These are phyloP conservation scores for Oenanthe melanoleuca DNA, from an alignment of 2,113 vertebrate species.

Conservation along the genomic window DNA sequence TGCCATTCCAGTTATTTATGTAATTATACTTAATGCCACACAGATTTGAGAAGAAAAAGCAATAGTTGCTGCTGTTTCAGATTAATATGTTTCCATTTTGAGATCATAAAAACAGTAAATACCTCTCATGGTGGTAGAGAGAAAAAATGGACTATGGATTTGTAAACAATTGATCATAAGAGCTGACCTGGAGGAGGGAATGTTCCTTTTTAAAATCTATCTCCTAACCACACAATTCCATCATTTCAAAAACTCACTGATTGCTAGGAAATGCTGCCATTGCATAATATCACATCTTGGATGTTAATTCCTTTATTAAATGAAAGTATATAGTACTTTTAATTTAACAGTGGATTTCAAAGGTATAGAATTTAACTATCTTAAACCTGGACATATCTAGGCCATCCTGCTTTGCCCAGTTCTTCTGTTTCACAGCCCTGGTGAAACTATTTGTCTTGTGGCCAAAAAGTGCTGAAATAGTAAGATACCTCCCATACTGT, in stretches of 20 bases:
- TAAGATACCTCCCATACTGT: neutral
- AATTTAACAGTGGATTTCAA: neutral
- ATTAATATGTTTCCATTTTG: slow-evolving; percentile 54
- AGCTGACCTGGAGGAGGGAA: neutral
- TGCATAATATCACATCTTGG: neutral
- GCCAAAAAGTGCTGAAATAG: neutral
- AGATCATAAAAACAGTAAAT: slow-evolving; percentile 31
- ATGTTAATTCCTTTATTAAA: neutral
- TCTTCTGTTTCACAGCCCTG: neutral
- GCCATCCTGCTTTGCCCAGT: neutral
- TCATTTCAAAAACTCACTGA: neutral
- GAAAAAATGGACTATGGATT: slow-evolving; percentile 20
- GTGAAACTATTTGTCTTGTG: neutral
- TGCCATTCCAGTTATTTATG: slow-evolving; percentile 57
- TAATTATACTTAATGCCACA: slow-evolving; percentile 64
- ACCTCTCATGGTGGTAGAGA: neutral
- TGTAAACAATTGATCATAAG: slow-evolving; percentile 11
- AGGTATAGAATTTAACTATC: neutral
- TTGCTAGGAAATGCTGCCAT: neutral
- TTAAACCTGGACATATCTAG: neutral
- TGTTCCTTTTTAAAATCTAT: neutral
- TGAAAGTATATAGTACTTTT: neutral
- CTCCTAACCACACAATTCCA: neutral
- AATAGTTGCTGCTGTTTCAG: slow-evolving; percentile 39
- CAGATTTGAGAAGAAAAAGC: slow-evolving; percentile 55